These are phyloP conservation scores for Scomber scombrus DNA, from an alignment of 2,113 vertebrate species.

Conservation along the genomic window DNA sequence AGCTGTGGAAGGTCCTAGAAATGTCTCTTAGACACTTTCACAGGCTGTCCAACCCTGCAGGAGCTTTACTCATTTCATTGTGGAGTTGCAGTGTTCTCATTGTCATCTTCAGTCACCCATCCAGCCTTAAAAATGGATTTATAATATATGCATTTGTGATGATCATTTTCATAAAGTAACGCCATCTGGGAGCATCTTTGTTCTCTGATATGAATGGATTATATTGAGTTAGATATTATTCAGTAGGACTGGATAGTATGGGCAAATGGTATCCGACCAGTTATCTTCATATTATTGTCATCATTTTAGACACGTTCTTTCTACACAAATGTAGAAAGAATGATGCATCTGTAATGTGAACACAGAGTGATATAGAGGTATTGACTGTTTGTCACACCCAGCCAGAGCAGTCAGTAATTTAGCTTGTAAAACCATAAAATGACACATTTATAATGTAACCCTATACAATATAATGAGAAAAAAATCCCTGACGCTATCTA, in stretches of 20 bases:
- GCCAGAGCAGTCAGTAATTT: neutral
- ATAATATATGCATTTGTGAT: neutral
- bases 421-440: neutral
- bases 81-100: neutral
- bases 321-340: neutral
- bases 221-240: neutral
- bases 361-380: neutral
- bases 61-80: neutral
- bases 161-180: neutral
- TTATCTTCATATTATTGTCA: neutral
- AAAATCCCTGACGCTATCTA: neutral
- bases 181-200: neutral
- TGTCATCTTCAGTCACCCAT: neutral
- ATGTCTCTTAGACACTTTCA: neutral
- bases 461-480: neutral
- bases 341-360: neutral
- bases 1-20: constrained; percentile 7
- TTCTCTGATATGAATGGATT: neutral
- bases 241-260: neutral
- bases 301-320: neutral
- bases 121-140: neutral
- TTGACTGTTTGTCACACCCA: neutral
- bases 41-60: neutral
- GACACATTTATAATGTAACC: neutral
- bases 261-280: no score